Evolutionary conservation across 92 coral and sea anemone genomes (phyloP), one percentile per base, ranked within the genome.

Genomic region (Bergia puertoricense): DNA sequence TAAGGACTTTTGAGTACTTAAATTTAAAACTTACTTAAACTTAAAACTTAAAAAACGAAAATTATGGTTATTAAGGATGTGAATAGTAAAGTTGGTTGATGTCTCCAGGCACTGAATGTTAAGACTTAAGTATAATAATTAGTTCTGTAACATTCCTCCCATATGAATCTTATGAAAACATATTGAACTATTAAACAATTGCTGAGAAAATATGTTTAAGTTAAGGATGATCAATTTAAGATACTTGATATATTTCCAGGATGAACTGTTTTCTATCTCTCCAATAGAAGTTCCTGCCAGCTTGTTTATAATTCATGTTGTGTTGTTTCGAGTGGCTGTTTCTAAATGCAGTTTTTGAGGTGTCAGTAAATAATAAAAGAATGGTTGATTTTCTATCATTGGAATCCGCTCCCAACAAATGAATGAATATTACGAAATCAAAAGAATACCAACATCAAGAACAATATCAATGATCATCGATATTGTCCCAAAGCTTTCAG

Each of bases 381-480:
- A 16, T 2, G 79, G 1, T 18, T 76, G 51, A 40, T 76, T 76
- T 76, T 39, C 36, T 42, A 16, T 16, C 46, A 76, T 39, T 22
- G 79, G 46, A 39, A 76, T 40, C 54, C 23, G 5, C 69, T 62
- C 30, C 30, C 69, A 62, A 22, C 30, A 22, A 62, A 62, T 76
- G 54, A 16, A 22, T 40, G 23, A 76, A 40, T 22, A 40, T 74
- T 1, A 40, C 54, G 30, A 45, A 2, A 43, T 76, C 54, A n/a
- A 71, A 71, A 71, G 37, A 71, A 71, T n/a, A 71, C 30, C 40
- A 46, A 46, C 54, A 76, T 76, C 79, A 40, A 51, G 82, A 23
- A 50, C 82, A 37, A 51, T 78, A 78, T 44, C 57, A 45, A 46
- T 18, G 37, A 78, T 78, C 30, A 30, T 30, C 30, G 30, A 30